phyloP scores from a whole-genome alignment of 2,113 vertebrate genomes.

The Leucoraja erinaceus region DNA sequence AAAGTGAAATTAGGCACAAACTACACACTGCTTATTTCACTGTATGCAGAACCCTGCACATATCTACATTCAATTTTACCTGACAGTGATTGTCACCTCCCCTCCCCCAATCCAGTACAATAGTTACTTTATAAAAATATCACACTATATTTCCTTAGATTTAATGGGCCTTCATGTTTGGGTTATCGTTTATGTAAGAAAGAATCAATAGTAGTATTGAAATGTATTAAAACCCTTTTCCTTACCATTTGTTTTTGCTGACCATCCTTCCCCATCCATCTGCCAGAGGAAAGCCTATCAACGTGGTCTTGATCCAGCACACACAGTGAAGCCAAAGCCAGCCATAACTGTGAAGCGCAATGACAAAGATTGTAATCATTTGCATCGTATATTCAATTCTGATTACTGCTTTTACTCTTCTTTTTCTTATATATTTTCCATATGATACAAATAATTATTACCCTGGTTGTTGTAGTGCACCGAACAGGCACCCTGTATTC shows the following conservation, averaged over 20 bases:
- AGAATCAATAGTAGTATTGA: background rate
- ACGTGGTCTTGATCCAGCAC: constrained; percentile 97
- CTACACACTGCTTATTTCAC: background rate
- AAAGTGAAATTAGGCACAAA: too few relatives aligned
- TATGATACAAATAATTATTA: constrained; percentile 48
- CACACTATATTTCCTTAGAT: background rate
- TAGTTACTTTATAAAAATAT: background rate
- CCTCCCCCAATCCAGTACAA: background rate
- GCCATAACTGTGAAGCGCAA: constrained; percentile 72
- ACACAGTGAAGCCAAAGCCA: constrained; percentile 90
- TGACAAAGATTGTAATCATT: background rate
- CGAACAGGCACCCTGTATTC: constrained; percentile 89
- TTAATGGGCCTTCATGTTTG: background rate
- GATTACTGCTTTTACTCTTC: background rate
- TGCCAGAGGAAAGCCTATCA: constrained; percentile 88
- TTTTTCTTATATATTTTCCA: constrained; percentile 1
- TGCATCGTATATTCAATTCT: background rate
- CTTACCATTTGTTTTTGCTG: constrained; percentile 98
- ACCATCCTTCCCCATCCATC: constrained; percentile 98
- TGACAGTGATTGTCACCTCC: too few relatives aligned
- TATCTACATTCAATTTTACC: too few relatives aligned
- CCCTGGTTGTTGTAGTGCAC: constrained; percentile 93
- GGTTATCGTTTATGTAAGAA: background rate
- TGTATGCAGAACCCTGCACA: background rate
- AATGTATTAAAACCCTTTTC: background rate